Conservation (phyloP, 2,797 vertebrate species). For the Chelon auratus region DNA sequence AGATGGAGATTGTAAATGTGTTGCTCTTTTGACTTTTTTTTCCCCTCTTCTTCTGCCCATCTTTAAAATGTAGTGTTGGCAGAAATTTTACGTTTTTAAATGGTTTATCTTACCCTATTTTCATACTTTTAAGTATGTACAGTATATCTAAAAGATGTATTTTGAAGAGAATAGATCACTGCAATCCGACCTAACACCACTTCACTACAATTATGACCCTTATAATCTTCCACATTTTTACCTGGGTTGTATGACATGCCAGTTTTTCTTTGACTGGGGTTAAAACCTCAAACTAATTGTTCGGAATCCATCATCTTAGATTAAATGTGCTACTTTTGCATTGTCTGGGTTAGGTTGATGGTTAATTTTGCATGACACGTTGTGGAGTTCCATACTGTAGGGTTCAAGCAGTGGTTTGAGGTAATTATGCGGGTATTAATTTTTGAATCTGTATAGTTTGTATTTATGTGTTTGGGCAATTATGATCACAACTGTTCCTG, state of each 20-base stretch:
- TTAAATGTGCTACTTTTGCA: constrained; percentile 4
- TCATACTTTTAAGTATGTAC: constrained; percentile 66
- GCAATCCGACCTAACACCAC: constrained; percentile 34
- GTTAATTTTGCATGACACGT: neutral
- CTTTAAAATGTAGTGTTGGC: constrained; percentile 38
- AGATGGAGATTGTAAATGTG: constrained; percentile 64
- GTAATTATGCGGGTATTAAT: constrained; percentile 24
- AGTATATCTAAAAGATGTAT: constrained; percentile 66
- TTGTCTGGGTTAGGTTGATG: neutral
- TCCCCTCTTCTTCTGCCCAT: neutral
- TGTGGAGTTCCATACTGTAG: neutral
- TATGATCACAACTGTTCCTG: constrained; percentile 12
- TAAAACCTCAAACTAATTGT: constrained; percentile 36
- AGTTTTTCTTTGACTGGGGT: constrained; percentile 15
- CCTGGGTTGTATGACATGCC: constrained; percentile 3
- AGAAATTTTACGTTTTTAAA: constrained; percentile 40
- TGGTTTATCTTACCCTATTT: constrained; percentile 60
- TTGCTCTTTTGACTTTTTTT: constrained; percentile 30
- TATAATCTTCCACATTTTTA: constrained; percentile 38
- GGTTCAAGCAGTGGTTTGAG: constrained; percentile 9
- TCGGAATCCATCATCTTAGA: neutral
- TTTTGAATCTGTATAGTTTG: constrained; percentile 19
- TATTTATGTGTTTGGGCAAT: constrained; percentile 33
- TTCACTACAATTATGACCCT: constrained; percentile 19
- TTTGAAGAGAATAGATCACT: constrained; percentile 52